Evolutionary conservation across 2,888 invertebrate species (phyloP).

Genomic region (Lasioglossum leucozonium): DNA sequence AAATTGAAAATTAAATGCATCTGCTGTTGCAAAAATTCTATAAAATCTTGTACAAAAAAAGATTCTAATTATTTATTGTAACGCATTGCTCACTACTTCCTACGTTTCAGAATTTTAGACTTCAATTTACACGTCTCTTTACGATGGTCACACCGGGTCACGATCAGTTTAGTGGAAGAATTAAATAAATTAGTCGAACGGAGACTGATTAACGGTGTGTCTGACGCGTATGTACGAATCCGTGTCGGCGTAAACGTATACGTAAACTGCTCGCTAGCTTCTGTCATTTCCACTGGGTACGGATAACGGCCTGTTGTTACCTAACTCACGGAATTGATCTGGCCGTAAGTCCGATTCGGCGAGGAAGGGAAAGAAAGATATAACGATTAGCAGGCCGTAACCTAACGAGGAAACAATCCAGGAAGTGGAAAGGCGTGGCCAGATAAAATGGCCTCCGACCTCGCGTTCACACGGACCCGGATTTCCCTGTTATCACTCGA

Average conservation of each 20-base stretch:
- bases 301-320: constrained; percentile 49
- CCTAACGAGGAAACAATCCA: constrained; percentile 64
- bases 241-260: not conserved
- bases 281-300: constrained; percentile 32
- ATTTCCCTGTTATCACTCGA: constrained; percentile 19
- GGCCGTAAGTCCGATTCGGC: constrained; percentile 41
- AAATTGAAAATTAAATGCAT: not conserved
- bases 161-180: not conserved
- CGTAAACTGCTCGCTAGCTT: constrained; percentile 16
- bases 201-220: not conserved
- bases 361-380: constrained; percentile 45
- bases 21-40: too few relatives aligned
- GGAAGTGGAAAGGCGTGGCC: constrained; percentile 63
- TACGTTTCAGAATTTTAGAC: not conserved
- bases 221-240: too few relatives aligned
- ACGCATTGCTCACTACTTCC: too few relatives aligned
- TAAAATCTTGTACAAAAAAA: too few relatives aligned
- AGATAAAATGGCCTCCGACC: constrained; percentile 60
- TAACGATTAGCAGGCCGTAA: constrained; percentile 66
- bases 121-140: not conserved
- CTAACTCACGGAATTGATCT: constrained; percentile 60
- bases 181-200: not conserved
- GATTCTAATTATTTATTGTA: too few relatives aligned
- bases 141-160: not conserved
- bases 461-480: constrained; percentile 33